Evolutionary conservation across 2,888 invertebrate genomes (phyloP).

Genomic region (Cynaeus angustus): DNA sequence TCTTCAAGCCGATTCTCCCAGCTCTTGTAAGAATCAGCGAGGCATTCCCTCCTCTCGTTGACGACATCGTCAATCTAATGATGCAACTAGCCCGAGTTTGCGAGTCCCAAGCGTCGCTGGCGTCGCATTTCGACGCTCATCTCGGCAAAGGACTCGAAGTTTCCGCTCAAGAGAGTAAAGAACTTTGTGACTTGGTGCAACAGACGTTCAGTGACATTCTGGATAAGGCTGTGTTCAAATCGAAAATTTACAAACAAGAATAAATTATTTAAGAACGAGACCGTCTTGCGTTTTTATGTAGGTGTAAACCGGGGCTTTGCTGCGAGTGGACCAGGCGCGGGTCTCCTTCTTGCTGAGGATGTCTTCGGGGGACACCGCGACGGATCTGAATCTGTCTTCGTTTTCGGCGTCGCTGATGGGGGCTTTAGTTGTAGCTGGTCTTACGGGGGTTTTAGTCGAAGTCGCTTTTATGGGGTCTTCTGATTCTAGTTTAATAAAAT

Average conservation of each 20-base stretch:
- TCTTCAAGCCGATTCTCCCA: constrained; percentile 89
- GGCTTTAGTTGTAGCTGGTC: constrained; percentile 59
- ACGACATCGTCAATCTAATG: constrained; percentile 90
- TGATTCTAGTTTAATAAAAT: constrained; percentile 70
- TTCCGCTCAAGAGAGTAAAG: constrained; percentile 66
- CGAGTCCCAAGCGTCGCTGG: constrained; percentile 86
- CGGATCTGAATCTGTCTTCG: constrained; percentile 64
- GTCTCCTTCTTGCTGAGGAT: constrained; percentile 73
- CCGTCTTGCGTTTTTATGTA: constrained; percentile 71
- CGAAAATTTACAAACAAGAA: constrained; percentile 76
- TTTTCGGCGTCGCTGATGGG: constrained; percentile 64
- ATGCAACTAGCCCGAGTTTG: constrained; percentile 90
- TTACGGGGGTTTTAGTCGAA: constrained; percentile 54
- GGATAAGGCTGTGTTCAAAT: constrained; percentile 79
- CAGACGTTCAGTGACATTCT: constrained; percentile 77
- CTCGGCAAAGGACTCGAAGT: constrained; percentile 67
- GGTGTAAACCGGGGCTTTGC: constrained; percentile 73
- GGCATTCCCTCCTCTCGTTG: constrained; percentile 93
- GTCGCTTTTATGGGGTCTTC: constrained; percentile 56
- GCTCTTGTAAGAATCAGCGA: constrained; percentile 90
- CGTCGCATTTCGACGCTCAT: constrained; percentile 69
- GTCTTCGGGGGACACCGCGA: constrained; percentile 71
- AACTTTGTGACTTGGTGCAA: constrained; percentile 71
- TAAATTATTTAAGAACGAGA: constrained; percentile 53
- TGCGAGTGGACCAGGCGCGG: constrained; percentile 74